Percentiles rank a stretch among this genome's conserved stretches.
Conservation (phyloP, 2,888 invertebrate genomes). For the Drosophila nr. perissopoda region DNA sequence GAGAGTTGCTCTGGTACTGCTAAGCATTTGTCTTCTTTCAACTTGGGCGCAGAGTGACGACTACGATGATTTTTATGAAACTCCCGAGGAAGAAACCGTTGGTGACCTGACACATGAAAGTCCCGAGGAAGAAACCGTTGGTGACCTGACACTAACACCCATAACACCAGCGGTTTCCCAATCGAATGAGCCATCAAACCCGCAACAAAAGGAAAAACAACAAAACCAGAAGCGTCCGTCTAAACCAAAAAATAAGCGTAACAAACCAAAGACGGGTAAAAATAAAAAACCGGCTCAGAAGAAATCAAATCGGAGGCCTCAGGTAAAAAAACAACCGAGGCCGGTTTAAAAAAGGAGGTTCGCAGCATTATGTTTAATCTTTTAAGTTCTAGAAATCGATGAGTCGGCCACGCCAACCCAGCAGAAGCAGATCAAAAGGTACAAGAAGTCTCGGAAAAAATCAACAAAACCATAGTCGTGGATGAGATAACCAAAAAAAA, state of each 20-base stretch:
- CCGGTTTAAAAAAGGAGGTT: neutral
- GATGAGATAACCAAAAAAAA: neutral
- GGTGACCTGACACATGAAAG: neutral
- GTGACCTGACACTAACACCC: neutral
- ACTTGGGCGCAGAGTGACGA: slow-evolving; percentile 1
- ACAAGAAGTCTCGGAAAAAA: neutral
- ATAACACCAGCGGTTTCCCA: neutral
- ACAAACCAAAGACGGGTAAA: neutral
- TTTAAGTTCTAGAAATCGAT: neutral
- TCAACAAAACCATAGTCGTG: neutral
- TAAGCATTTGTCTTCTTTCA: slow-evolving; percentile 8
- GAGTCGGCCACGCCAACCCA: neutral
- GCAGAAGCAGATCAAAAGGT: neutral
- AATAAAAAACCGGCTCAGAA: neutral
- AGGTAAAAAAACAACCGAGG: neutral
- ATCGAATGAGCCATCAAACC: neutral
- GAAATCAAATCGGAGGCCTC: neutral
- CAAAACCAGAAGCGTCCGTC: neutral
- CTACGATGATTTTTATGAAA: neutral
- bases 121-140: neutral
- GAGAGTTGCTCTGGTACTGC: slow-evolving; percentile 15
- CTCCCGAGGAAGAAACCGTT: neutral
- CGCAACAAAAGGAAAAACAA: neutral
- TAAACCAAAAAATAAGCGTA: neutral
- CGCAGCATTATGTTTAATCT: neutral